Evolutionary conservation across 2,888 invertebrate species (phyloP), one percentile per base, ranked within the genome.

Genomic region (Lycaena phlaeas): DNA sequence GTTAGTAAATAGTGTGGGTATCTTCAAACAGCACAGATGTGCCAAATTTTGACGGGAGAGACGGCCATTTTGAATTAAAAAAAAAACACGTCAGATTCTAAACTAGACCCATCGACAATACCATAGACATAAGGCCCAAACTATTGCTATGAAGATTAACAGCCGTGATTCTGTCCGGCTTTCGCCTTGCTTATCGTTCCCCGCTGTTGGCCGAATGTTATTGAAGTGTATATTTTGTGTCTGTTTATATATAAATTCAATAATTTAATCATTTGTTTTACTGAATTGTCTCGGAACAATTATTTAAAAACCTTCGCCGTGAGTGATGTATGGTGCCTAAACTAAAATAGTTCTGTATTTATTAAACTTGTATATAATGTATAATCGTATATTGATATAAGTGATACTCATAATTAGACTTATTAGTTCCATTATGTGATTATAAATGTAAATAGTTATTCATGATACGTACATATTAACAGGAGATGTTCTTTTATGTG

Each of bases 391-490:
- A 45, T 37, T 40, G 30, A 50, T 45, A 45, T 50, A 15, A 17
- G 43, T 12, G 46, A 50, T 44, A 44, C 44, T 46, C 46, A 27
- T 49, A 48, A 27, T 34, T 42, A 41, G 42, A 46, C 49, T 45
- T 39, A 42, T 48, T 49, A 50, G 56, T 57, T 52, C 53, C 60
- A 72, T 64, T 68, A 77, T 75, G 78, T 78, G 74, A 78, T 72
- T 68, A 57, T 44, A 58, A 68, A 71, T 72, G 71, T 74, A 69
- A 76, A 73, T 73, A 68, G 68, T 67, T 65, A 61, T 31, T 31
- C 64, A 59, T 63, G 53, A 43, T 43, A 53, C 59, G 55, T 57
- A 62, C 68, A 73, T 72, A 69, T 76, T 76, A 76, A 72, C 73
- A 9, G 7, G 18, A 9, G 6, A 22, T 12, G 1, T 11, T 11